Conservation (phyloP, 2,797 vertebrate genomes). For the Peromyscus melanophrys region DNA sequence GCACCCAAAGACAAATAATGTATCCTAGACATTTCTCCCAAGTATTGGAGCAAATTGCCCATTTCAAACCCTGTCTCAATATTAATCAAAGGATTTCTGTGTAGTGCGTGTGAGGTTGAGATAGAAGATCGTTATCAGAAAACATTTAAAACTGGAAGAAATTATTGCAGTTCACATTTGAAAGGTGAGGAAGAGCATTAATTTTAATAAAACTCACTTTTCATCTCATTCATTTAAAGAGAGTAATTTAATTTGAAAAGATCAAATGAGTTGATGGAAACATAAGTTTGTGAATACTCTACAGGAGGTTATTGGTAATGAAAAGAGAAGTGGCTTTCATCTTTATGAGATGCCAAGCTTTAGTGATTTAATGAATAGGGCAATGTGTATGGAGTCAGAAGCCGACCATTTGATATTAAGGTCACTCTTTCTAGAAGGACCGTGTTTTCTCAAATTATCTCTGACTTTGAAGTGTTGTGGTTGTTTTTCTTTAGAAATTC, state of each 20-base stretch:
- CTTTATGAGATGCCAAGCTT: constrained; percentile 50
- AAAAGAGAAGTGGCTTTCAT: constrained; percentile 75
- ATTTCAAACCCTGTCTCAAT: background rate
- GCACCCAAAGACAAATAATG: background rate
- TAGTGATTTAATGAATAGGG: constrained; percentile 74
- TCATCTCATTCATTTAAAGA: constrained; percentile 46
- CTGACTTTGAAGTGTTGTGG: constrained; percentile 49
- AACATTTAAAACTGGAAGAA: constrained; percentile 34
- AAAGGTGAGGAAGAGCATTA: constrained; percentile 61
- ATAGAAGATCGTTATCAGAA: constrained; percentile 11
- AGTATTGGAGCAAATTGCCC: background rate
- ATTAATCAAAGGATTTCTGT: background rate
- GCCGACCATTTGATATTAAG: constrained; percentile 74
- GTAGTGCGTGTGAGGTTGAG: background rate
- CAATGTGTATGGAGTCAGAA: constrained; percentile 49
- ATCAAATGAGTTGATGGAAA: constrained; percentile 75
- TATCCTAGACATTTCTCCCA: background rate
- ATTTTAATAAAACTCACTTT: constrained; percentile 77
- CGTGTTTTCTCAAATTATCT: constrained; percentile 57
- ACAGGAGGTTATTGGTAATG: constrained; percentile 73
- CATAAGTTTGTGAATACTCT: constrained; percentile 64
- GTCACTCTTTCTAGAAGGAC: constrained; percentile 69
- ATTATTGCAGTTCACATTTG: constrained; percentile 22
- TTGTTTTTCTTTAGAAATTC: constrained; percentile 4
- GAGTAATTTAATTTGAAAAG: constrained; percentile 77